A percentile compares a stretch with the other conserved stretches of the same genome.
These are phyloP conservation scores for Pandemis cinnamomeana DNA, from an alignment of 2,888 invertebrate genomes.

Conservation along the genomic window DNA sequence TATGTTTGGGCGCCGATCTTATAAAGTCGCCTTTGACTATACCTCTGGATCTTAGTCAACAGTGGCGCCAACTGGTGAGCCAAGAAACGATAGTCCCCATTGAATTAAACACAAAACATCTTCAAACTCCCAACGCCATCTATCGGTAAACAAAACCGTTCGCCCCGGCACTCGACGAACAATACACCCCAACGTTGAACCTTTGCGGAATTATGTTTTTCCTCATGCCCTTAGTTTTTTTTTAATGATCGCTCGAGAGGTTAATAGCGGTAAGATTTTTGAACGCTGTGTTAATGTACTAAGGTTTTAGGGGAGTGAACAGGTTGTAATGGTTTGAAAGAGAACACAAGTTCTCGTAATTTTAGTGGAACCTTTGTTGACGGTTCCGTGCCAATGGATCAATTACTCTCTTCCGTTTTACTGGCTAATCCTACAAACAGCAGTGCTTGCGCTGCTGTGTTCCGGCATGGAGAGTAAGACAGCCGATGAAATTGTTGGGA, in stretches of 20 bases:
- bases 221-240: slow-evolving; percentile 37
- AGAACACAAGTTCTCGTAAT: background rate
- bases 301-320: slow-evolving; percentile 2
- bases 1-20: too few relatives aligned
- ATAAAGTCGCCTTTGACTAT: too few relatives aligned
- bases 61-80: too few relatives aligned
- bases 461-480: too few relatives aligned
- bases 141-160: slow-evolving; percentile 26
- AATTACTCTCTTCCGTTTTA: too few relatives aligned
- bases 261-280: slow-evolving; percentile 41
- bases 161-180: slow-evolving; percentile 43
- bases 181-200: slow-evolving; percentile 45
- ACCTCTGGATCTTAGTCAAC: too few relatives aligned
- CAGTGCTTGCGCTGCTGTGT: too few relatives aligned
- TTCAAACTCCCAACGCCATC: slow-evolving; percentile 3
- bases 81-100: too few relatives aligned
- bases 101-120: background rate
- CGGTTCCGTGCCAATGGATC: too few relatives aligned
- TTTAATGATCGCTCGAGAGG: slow-evolving; percentile 40
- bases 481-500: too few relatives aligned
- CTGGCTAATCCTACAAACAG: too few relatives aligned
- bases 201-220: slow-evolving; percentile 33
- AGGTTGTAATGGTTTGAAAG: background rate
- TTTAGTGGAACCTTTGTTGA: too few relatives aligned
- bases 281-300: slow-evolving; percentile 15